Evolutionary conservation across 1,140 invertebrate genomes (phyloP).

Genomic region (Harpegnathos saltator): DNA sequence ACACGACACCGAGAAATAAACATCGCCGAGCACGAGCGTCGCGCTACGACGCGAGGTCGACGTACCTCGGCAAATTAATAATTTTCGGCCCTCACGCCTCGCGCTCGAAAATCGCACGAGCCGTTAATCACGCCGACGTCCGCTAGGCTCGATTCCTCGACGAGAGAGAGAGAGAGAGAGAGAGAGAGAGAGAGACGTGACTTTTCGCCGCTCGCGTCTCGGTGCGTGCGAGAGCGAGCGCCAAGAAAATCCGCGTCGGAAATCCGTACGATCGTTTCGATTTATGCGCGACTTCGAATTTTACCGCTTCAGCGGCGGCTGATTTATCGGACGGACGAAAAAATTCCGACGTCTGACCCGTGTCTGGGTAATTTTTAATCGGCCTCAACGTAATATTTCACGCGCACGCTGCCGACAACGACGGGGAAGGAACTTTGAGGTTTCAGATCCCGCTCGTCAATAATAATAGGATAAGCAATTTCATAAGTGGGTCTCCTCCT

Average conservation of each 20-base stretch:
- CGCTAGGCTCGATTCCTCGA: slow-evolving; percentile 15
- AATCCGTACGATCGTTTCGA: slow-evolving; percentile 26
- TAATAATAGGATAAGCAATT: slow-evolving; percentile 11
- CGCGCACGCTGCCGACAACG: no score
- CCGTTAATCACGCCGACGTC: slow-evolving; percentile 65
- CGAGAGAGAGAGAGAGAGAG: no score
- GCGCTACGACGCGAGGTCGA: slow-evolving; percentile 65
- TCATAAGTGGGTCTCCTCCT: no score
- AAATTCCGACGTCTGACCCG: background rate
- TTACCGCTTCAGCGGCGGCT: background rate
- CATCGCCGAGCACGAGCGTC: slow-evolving; percentile 67
- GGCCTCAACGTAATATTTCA: background rate
- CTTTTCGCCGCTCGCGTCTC: slow-evolving; percentile 30
- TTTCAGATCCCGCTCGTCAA: background rate
- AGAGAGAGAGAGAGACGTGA: slow-evolving; percentile 3
- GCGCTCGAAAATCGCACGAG: slow-evolving; percentile 58
- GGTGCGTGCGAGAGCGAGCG: background rate
- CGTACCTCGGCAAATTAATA: slow-evolving; percentile 67
- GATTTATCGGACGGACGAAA: slow-evolving; percentile 35
- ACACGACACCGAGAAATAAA: slow-evolving; percentile 72
- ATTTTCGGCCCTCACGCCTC: slow-evolving; percentile 65
- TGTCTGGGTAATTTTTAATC: slow-evolving; percentile 23
- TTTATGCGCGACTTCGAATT: slow-evolving; percentile 40
- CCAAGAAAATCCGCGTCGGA: slow-evolving; percentile 27
- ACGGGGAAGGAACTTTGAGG: slow-evolving; percentile 15